Percentiles rank a stretch among this genome's conserved stretches.
Evolutionary conservation across 1,140 invertebrate species (phyloP).

Genomic region (Macrosteles quadrilineatus): DNA sequence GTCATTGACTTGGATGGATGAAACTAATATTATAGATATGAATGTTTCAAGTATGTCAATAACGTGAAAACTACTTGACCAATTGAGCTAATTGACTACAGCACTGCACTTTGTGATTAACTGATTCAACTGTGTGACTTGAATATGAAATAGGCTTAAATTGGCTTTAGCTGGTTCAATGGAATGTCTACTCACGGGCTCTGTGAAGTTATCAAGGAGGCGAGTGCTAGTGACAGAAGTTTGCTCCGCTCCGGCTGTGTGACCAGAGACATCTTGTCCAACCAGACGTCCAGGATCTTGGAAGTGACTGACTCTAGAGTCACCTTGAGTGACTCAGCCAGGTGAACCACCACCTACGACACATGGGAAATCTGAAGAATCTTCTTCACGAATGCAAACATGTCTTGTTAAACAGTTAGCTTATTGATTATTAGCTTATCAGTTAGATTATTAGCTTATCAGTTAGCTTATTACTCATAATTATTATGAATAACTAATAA

Average conservation of each 20-base stretch:
- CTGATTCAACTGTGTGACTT: too few relatives aligned
- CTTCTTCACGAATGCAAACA: constrained; percentile 20
- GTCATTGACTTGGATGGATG: too few relatives aligned
- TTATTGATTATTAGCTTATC: constrained; percentile 9
- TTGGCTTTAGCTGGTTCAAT: too few relatives aligned
- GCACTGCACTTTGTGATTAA: too few relatives aligned
- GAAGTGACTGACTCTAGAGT: constrained; percentile 59
- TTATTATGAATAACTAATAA: constrained; percentile 27
- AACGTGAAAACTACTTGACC: too few relatives aligned
- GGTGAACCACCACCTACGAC: constrained; percentile 56
- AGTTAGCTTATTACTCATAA: constrained; percentile 10
- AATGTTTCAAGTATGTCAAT: too few relatives aligned
- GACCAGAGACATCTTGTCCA: constrained; percentile 76
- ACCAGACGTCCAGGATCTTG: constrained; percentile 73
- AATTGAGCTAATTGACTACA: too few relatives aligned
- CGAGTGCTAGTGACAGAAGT: constrained; percentile 75
- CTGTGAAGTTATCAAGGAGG: constrained; percentile 71
- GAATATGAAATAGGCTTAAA: too few relatives aligned
- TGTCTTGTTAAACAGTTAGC: constrained; percentile 16
- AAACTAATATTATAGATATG: too few relatives aligned
- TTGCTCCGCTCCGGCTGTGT: constrained; percentile 79
- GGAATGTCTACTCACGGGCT: constrained; percentile 11
- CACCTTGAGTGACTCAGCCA: constrained; percentile 42
- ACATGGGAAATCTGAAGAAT: constrained; percentile 32
- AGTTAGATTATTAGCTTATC: too few relatives aligned